Percentiles rank a stretch among this genome's conserved stretches.
Evolutionary conservation across 1,140 invertebrate species (phyloP).

Genomic region (Drosophila fuyamai): DNA sequence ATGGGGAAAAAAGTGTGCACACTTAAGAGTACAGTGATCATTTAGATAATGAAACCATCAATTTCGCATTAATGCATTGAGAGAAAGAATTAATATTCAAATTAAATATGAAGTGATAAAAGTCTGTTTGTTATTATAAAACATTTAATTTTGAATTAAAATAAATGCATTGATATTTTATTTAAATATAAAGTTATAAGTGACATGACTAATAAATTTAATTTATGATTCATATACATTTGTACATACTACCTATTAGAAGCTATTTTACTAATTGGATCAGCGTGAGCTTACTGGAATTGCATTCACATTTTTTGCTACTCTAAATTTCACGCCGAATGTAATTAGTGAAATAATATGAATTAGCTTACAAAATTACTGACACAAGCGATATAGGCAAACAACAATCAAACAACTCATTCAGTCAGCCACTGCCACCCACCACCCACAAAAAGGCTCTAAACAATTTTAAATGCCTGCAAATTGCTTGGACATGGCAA

Average conservation of each 20-base stretch:
- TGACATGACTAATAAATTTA: too few relatives aligned
- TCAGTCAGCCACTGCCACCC: conserved; percentile 8
- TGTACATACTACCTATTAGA: too few relatives aligned
- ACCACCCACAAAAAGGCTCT: conserved; percentile 5
- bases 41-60: too few relatives aligned
- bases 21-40: neutral
- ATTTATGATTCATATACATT: too few relatives aligned
- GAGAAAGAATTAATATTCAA: too few relatives aligned
- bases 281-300: neutral
- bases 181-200: too few relatives aligned
- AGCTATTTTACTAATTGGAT: neutral
- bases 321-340: too few relatives aligned
- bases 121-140: neutral
- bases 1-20: too few relatives aligned
- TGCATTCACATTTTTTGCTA: neutral
- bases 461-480: conserved; percentile 41
- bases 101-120: too few relatives aligned
- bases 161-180: too few relatives aligned
- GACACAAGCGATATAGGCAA: neutral
- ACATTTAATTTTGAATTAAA: neutral
- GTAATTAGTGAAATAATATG: neutral
- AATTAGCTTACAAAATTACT: conserved; percentile 7
- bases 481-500: conserved; percentile 55
- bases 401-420: conserved; percentile 1
- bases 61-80: too few relatives aligned